phyloP scores from a whole-genome alignment of 2,797 vertebrate species.

The Sebastes taczanowskii region DNA sequence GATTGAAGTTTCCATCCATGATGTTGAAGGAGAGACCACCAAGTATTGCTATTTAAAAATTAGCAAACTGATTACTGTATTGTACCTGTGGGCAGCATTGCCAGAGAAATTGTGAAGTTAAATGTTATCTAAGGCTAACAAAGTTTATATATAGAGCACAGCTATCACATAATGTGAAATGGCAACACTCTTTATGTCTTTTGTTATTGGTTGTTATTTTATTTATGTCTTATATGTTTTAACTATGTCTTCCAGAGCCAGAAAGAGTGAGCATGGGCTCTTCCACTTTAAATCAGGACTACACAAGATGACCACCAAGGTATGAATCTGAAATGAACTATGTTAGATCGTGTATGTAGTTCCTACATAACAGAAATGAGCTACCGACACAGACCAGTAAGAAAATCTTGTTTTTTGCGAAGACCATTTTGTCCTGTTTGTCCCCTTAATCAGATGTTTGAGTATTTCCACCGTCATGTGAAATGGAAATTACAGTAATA shows the following conservation, averaged over 20 bases:
- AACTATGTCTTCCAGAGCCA: slow-evolving; percentile 75
- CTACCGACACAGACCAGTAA: neutral
- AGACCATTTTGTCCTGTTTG: neutral
- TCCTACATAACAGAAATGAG: neutral
- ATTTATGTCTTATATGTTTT: neutral
- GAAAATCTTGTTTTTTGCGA: no score
- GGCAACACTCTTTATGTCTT: neutral
- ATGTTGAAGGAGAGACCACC: no score
- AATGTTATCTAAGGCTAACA: neutral
- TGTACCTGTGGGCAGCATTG: neutral
- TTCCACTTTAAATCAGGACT: slow-evolving; percentile 89
- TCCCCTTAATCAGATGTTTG: neutral
- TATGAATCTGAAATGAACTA: slow-evolving; percentile 35
- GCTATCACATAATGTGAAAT: neutral
- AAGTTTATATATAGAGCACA: neutral
- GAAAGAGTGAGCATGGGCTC: slow-evolving; percentile 87
- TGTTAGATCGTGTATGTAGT: neutral
- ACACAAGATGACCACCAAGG: slow-evolving; percentile 90
- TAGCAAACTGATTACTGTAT: neutral
- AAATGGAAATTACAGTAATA: neutral
- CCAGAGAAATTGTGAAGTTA: neutral
- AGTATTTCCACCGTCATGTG: neutral
- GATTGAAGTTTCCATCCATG: neutral
- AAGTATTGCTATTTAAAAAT: neutral
- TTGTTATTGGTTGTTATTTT: neutral